Percentiles rank a stretch among this genome's conserved stretches.
Evolutionary conservation across 2,113 vertebrate genomes (phyloP).

Genomic region (Microcebus jonahi): DNA sequence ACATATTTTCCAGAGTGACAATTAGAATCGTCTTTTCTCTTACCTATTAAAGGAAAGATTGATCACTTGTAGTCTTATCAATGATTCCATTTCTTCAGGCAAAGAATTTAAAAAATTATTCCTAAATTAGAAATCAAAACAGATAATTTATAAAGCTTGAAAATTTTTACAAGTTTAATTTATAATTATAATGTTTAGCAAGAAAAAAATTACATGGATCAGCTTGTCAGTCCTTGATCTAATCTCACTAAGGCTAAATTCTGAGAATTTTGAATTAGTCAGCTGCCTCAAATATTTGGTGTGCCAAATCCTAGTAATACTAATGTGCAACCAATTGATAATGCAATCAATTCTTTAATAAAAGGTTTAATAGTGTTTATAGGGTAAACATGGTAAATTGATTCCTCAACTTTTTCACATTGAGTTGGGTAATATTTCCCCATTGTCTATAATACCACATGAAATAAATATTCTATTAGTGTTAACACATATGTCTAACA

Average conservation of each 20-base stretch:
- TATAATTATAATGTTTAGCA: background rate
- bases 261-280: conserved; percentile 38
- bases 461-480: background rate
- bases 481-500: background rate
- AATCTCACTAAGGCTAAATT: background rate
- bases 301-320: background rate
- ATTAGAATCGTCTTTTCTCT: conserved; percentile 58
- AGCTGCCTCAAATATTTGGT: background rate
- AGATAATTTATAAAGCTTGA: conserved; percentile 45
- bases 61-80: conserved; percentile 89
- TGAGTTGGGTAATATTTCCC: background rate
- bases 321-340: background rate
- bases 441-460: background rate
- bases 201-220: background rate
- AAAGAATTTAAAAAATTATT: conserved; percentile 93
- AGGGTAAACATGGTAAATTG: background rate
- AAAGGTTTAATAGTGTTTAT: background rate
- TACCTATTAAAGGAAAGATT: conserved; percentile 95
- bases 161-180: background rate
- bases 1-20: background rate
- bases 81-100: conserved; percentile 90
- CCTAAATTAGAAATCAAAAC: conserved; percentile 83
- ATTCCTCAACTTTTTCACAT: background rate
- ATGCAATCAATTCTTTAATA: background rate
- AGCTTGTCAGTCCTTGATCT: background rate